These are phyloP conservation scores for Cheilosia scutellata DNA, from an alignment of 2,888 invertebrate species.

Conservation along the genomic window DNA sequence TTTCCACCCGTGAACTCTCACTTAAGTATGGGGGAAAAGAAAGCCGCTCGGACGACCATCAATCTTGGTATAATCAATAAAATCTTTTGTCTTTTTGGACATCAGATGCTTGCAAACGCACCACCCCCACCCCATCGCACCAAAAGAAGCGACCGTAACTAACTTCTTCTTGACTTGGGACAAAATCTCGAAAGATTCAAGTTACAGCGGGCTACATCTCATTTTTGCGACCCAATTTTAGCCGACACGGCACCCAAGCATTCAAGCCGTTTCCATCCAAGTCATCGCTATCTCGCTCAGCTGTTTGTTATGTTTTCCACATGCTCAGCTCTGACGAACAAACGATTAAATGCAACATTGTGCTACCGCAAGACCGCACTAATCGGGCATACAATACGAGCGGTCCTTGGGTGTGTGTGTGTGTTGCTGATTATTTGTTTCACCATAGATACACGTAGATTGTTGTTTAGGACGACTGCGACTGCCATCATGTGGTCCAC, in stretches of 20 bases:
- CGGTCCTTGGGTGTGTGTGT: slow-evolving; percentile 35
- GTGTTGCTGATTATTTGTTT: slow-evolving; percentile 52
- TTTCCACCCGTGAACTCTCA: slow-evolving; percentile 63
- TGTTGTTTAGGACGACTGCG: slow-evolving; percentile 39
- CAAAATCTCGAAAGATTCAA: slow-evolving; percentile 47
- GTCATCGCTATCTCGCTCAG: slow-evolving; percentile 23
- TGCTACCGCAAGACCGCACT: slow-evolving; percentile 53
- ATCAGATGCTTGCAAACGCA: slow-evolving; percentile 21
- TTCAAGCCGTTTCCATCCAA: slow-evolving; percentile 18
- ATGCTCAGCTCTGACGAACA: slow-evolving; percentile 16
- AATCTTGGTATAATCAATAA: slow-evolving; percentile 45
- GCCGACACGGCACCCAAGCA: slow-evolving; percentile 53
- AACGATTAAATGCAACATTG: slow-evolving; percentile 66
- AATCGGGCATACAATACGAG: slow-evolving; percentile 50
- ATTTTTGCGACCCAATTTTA: slow-evolving; percentile 66
- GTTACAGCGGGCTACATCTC: slow-evolving; percentile 56
- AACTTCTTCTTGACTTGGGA: slow-evolving; percentile 17
- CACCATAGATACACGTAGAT: slow-evolving; percentile 8
- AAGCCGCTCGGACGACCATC: slow-evolving; percentile 8
- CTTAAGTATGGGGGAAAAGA: slow-evolving; percentile 52
- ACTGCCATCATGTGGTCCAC: slow-evolving; percentile 56
- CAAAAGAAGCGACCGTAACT: slow-evolving; percentile 8
- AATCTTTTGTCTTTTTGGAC: slow-evolving; percentile 39
- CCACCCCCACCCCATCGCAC: not conserved
- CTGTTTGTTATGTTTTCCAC: slow-evolving; percentile 53